A percentile compares a stretch with the other conserved stretches of the same genome.
Evolutionary conservation across 2,113 vertebrate genomes (phyloP).

Genomic region (Stigmatopora nigra): DNA sequence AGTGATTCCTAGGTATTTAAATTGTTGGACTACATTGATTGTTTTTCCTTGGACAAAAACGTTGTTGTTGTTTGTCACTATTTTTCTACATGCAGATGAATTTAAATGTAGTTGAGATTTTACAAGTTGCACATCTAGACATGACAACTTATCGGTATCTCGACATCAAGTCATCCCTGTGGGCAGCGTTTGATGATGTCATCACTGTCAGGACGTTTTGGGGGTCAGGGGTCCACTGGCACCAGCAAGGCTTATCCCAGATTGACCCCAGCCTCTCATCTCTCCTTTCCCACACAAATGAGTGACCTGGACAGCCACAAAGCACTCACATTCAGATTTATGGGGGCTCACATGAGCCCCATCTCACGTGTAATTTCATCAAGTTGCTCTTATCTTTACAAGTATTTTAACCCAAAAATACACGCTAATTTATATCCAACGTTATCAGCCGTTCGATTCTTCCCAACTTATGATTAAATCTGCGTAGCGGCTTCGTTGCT

Average conservation of each 20-base stretch:
- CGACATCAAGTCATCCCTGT: background rate
- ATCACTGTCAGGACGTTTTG: background rate
- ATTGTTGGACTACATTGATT: too few relatives aligned
- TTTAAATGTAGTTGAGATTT: too few relatives aligned
- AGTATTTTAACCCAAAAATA: conserved; percentile 6
- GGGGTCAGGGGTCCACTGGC: conserved; percentile 38
- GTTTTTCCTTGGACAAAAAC: too few relatives aligned
- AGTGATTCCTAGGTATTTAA: too few relatives aligned
- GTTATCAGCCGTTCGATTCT: background rate
- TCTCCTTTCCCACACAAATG: conserved; percentile 56
- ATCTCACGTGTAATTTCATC: conserved; percentile 12
- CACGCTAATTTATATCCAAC: conserved; percentile 4
- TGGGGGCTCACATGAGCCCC: conserved; percentile 22
- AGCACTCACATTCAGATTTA: conserved; percentile 56
- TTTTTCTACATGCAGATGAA: too few relatives aligned
- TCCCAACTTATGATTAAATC: background rate
- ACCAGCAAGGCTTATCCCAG: conserved; percentile 62
- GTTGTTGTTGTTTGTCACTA: too few relatives aligned
- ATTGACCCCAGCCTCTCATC: conserved; percentile 61
- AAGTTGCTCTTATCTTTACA: conserved; percentile 4
- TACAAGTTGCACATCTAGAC: background rate
- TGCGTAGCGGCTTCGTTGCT: background rate
- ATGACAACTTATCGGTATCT: background rate
- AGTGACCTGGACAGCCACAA: conserved; percentile 36
- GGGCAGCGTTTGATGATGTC: conserved; percentile 32